Percentiles rank a stretch among this genome's conserved stretches.
phyloP scores from a whole-genome alignment of 2,888 invertebrate genomes.

The Orchesellides sinensis region DNA sequence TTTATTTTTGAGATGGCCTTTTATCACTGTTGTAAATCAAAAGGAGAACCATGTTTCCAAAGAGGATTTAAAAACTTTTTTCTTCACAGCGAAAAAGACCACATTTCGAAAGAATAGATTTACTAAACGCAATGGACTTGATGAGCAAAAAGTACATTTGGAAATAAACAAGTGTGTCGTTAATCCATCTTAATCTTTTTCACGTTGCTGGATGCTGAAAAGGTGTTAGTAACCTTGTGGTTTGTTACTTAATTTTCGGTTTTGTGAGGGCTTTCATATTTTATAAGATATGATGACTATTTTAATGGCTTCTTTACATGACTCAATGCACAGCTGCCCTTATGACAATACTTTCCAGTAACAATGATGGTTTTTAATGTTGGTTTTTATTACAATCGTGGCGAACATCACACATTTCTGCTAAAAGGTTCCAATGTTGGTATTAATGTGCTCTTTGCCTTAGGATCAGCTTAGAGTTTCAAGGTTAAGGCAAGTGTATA shows the following conservation, averaged over 20 bases:
- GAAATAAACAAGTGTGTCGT: conserved; percentile 20
- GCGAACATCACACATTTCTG: neutral
- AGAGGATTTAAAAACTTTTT: conserved; percentile 38
- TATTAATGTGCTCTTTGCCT: too few species aligned
- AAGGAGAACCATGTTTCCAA: conserved; percentile 5
- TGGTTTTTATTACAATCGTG: neutral
- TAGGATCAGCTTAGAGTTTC: too few species aligned
- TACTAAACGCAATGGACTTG: neutral
- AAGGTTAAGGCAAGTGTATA: too few species aligned
- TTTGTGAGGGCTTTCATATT: neutral
- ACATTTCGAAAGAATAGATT: conserved; percentile 19
- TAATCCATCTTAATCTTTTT: conserved; percentile 28
- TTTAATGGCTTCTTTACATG: conserved; percentile 3
- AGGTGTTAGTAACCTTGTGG: neutral
- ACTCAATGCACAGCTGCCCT: too few species aligned
- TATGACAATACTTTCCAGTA: too few species aligned
- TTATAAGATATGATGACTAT: neutral
- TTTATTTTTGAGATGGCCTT: neutral
- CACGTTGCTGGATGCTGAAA: neutral
- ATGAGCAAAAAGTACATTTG: conserved; percentile 24
- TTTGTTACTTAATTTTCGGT: neutral
- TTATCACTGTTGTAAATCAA: conserved; percentile 31
- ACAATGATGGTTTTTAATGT: conserved; percentile 1
- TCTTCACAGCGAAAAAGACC: conserved; percentile 10
- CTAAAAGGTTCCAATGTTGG: neutral